A percentile compares a stretch with the other conserved stretches of the same genome.
phyloP scores from a whole-genome alignment of 2,888 invertebrate genomes.

The Emmelina monodactyla region DNA sequence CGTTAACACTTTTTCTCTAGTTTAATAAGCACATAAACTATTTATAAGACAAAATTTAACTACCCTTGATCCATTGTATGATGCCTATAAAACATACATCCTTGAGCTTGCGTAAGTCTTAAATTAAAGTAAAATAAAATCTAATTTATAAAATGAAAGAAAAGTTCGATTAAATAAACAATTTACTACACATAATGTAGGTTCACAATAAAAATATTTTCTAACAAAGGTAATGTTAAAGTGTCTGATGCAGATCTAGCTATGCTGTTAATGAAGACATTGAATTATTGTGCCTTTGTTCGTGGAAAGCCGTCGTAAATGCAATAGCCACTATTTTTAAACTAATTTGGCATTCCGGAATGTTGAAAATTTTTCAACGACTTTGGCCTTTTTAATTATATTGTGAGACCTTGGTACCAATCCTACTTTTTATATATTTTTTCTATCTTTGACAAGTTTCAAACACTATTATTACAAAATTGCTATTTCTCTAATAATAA shows the following conservation, averaged over 20 bases:
- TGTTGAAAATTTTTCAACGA: constrained; percentile 42
- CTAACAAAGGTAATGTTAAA: constrained; percentile 55
- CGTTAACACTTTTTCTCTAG: no score
- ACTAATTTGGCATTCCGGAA: constrained; percentile 58
- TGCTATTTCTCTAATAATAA: no score
- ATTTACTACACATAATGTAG: constrained; percentile 66
- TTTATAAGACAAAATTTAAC: neutral
- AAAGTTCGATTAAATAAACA: constrained; percentile 59
- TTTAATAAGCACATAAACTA: neutral
- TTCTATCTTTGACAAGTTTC: no score
- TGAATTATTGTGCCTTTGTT: neutral
- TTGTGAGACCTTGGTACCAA: no score
- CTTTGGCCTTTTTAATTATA: constrained; percentile 26
- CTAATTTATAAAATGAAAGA: constrained; percentile 37
- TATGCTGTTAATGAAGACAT: constrained; percentile 14
- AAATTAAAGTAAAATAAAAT: no score
- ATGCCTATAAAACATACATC: neutral
- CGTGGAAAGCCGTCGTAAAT: constrained; percentile 9
- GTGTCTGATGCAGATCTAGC: constrained; percentile 60
- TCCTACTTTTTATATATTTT: no score
- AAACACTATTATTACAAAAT: no score
- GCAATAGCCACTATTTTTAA: constrained; percentile 14
- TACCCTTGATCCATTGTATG: neutral
- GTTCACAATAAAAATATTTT: constrained; percentile 62
- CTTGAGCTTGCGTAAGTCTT: no score